phyloP scores from a whole-genome alignment of 1,140 invertebrate genomes.

The Dendroctonus ponderosae region DNA sequence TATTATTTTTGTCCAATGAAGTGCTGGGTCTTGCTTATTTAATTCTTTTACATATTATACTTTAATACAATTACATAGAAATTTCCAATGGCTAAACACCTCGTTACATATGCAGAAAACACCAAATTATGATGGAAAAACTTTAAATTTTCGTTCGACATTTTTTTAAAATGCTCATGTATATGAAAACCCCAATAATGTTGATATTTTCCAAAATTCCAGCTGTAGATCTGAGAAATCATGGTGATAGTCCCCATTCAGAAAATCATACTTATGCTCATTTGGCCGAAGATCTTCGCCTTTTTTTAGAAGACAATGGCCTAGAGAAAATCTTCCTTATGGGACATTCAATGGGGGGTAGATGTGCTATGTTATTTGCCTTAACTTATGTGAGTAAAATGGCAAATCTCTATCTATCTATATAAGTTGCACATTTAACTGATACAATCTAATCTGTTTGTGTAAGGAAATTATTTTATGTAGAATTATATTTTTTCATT shows the following conservation, averaged over 20 bases:
- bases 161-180: background rate
- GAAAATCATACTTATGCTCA: conserved; percentile 66
- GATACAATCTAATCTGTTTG: too few relatives aligned
- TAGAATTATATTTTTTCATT: background rate
- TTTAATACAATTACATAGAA: background rate
- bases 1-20: too few relatives aligned
- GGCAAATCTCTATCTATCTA: background rate
- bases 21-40: background rate
- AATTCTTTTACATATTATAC: conserved; percentile 1
- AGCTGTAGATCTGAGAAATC: conserved; percentile 83
- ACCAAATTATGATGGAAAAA: background rate
- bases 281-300: conserved; percentile 71
- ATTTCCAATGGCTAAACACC: background rate
- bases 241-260: conserved; percentile 84
- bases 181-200: background rate
- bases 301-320: conserved; percentile 61
- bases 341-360: conserved; percentile 91
- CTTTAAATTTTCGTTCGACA: conserved; percentile 4
- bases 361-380: conserved; percentile 76
- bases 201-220: background rate
- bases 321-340: conserved; percentile 67
- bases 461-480: too few relatives aligned
- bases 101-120: background rate
- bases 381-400: conserved; percentile 51
- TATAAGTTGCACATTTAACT: background rate